Evolutionary conservation across 2,888 invertebrate genomes (phyloP).

Genomic region (Trachelus troglodyta): DNA sequence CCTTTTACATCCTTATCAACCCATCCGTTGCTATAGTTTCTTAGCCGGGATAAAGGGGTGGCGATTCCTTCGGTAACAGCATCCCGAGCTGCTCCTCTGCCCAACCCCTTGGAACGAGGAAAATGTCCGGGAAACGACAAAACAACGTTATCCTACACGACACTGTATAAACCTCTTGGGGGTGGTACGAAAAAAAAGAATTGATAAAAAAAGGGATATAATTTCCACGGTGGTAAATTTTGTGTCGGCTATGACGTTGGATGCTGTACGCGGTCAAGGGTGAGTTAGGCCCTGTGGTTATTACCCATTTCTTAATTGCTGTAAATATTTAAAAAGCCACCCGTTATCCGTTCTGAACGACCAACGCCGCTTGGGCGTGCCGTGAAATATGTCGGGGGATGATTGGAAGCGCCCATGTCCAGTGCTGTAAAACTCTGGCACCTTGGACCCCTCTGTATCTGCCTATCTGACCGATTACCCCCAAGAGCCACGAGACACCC

Average conservation of each 20-base stretch:
- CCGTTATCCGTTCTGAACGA: not conserved
- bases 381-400: not conserved
- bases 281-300: not conserved
- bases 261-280: not conserved
- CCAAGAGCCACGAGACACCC: not conserved
- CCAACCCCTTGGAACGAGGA: conserved; percentile 11
- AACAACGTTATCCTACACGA: conserved; percentile 27
- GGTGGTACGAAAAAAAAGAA: not conserved
- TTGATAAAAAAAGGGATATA: not conserved
- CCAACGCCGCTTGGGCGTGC: not conserved
- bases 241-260: not conserved
- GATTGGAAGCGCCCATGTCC: not conserved
- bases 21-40: not conserved
- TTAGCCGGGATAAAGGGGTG: not conserved
- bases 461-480: not conserved
- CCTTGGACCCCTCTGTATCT: not conserved
- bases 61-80: not conserved
- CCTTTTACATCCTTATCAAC: not conserved
- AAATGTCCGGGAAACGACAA: conserved; percentile 34
- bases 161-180: not conserved
- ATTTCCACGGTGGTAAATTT: not conserved
- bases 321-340: conserved; percentile 4
- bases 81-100: not conserved
- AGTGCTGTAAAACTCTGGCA: not conserved
- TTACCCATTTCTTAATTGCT: not conserved